phyloP scores from a whole-genome alignment of 2,888 invertebrate genomes.

The Trichopria drosophilae region DNA sequence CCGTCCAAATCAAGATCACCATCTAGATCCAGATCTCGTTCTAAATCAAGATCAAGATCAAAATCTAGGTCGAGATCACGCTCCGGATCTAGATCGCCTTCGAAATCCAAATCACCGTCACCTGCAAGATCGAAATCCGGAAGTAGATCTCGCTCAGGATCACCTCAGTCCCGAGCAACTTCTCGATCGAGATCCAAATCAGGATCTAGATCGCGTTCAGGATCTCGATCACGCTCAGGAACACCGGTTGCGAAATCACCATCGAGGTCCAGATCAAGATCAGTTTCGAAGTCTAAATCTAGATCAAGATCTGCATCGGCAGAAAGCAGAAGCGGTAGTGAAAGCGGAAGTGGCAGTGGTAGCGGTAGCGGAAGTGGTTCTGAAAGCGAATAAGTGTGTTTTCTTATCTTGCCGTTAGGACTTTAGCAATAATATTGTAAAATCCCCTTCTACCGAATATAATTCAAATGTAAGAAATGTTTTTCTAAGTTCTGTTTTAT shows the following conservation, averaged over 20 bases:
- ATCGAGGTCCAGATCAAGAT: constrained; percentile 48
- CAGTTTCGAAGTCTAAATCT: constrained; percentile 37
- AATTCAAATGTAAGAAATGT: too few species aligned
- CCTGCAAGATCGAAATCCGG: constrained; percentile 41
- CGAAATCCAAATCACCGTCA: constrained; percentile 46
- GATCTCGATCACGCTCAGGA: constrained; percentile 41
- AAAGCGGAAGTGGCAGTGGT: constrained; percentile 50
- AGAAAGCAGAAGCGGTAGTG: constrained; percentile 47
- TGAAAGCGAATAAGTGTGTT: constrained; percentile 48
- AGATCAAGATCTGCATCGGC: constrained; percentile 36
- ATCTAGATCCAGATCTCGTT: constrained; percentile 47
- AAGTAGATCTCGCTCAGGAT: constrained; percentile 49
- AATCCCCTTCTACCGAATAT: too few species aligned
- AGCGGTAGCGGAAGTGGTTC: constrained; percentile 53
- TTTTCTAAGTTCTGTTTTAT: background rate
- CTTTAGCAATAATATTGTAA: too few species aligned
- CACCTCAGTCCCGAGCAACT: constrained; percentile 38
- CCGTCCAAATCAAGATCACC: constrained; percentile 45
- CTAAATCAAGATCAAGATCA: constrained; percentile 45
- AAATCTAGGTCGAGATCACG: constrained; percentile 44
- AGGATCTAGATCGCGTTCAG: constrained; percentile 35
- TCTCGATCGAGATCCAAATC: constrained; percentile 49
- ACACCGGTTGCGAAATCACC: constrained; percentile 37
- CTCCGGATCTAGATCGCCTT: constrained; percentile 43
- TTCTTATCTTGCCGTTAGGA: too few species aligned